Base-by-base conservation (phyloP, 2,797 vertebrate species). In the Amniataba percoides region DNA sequence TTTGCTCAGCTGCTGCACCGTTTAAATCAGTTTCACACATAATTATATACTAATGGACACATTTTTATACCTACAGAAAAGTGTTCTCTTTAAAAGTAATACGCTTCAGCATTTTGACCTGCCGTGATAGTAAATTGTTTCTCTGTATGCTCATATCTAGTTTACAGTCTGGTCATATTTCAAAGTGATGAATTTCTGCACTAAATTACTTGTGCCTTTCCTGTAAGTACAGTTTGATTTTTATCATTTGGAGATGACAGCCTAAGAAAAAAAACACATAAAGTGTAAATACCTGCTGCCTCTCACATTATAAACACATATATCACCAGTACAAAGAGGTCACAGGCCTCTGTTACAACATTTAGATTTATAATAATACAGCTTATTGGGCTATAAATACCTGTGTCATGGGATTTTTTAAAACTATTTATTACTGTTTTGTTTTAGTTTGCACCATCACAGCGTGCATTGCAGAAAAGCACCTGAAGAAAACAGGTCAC, bases 1-100 rank as follows among this genome's bases (percentile, higher is more conserved):
- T 92, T 91, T 82, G 78, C 60, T 82, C 89, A 92, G 84, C 90
- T 93, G 90, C 83, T 78, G 49, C 1, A 0, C 65, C 66, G 58
- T 67, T 68, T 70, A 36, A 77, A 56, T 72, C 42, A 80, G 66
- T 67, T 78, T 55, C 48, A 58, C 15, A 51, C 69, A 21, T 19
- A 55, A 13, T 0, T 1, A 18, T 68, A n/a, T 45, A 6, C 31
- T 9, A 21, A 0, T 56, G 15, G 5, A 19, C n/a, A 71, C 21
- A 49, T 52, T 52, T 25, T 23, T 69, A 7, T 18, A 42, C 7
- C 1, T 52, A 48, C 9, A 34, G 7, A 36, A 36, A 36, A 36
- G 8, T 36, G 34, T 36, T 36, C 8, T 31, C 27, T 5, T 31
- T 3, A 31, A 31, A 31, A 31, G 5, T 31, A 31, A 31, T 31